Conservation (phyloP, 1,140 invertebrate genomes). For the Pomacea maculata region DNA sequence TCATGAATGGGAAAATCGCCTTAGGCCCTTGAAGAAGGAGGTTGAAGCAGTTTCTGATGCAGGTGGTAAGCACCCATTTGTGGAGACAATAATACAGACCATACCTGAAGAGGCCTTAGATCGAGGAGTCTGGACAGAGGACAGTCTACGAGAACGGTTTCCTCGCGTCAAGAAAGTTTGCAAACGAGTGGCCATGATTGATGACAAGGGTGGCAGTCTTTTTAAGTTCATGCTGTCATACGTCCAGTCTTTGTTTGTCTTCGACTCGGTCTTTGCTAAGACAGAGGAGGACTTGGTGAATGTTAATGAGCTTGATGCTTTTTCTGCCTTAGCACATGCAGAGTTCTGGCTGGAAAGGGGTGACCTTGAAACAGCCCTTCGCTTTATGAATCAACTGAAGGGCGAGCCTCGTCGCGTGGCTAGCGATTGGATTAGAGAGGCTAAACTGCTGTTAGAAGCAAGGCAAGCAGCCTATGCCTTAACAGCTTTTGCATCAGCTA, state of each 20-base stretch:
- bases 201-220: conserved; percentile 80
- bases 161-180: conserved; percentile 72
- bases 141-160: conserved; percentile 85
- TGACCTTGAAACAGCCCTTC: conserved; percentile 83
- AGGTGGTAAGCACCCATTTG: conserved; percentile 70
- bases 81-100: conserved; percentile 76
- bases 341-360: conserved; percentile 83
- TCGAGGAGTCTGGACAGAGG: conserved; percentile 86
- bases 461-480: conserved; percentile 87
- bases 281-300: conserved; percentile 59
- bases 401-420: conserved; percentile 86
- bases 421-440: conserved; percentile 86
- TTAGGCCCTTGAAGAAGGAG: conserved; percentile 81
- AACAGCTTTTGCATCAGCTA: conserved; percentile 60
- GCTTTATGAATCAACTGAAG: conserved; percentile 88
- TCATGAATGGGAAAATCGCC: conserved; percentile 62
- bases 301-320: conserved; percentile 77
- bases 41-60: conserved; percentile 73
- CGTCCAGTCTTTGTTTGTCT: conserved; percentile 75
- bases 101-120: conserved; percentile 80
- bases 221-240: conserved; percentile 88
- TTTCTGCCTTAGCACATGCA: conserved; percentile 86
- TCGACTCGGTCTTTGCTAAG: conserved; percentile 67
- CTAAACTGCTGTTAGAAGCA: conserved; percentile 85
- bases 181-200: conserved; percentile 82